Percentiles rank a stretch among this genome's conserved stretches.
Evolutionary conservation across 2,797 vertebrate species (phyloP).

Genomic region (Halcyon chelicuti): DNA sequence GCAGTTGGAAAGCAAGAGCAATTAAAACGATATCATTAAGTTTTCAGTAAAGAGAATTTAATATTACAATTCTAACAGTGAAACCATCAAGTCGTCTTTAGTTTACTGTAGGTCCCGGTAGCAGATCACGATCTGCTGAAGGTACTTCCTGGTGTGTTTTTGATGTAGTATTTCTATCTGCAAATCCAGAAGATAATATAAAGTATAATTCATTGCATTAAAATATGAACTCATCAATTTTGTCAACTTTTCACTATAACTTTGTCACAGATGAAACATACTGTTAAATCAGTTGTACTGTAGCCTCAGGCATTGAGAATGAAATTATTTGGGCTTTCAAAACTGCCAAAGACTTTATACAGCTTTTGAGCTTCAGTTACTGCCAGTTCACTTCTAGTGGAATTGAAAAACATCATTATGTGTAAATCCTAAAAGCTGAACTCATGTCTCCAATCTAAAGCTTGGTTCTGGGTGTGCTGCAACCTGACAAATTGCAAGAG

Average conservation of each 20-base stretch:
- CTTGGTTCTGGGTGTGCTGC: neutral
- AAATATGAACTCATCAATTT: neutral
- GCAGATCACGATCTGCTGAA: neutral
- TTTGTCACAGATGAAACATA: neutral
- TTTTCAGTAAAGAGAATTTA: neutral
- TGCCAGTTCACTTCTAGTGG: neutral
- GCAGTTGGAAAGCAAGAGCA: neutral
- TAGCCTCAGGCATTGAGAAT: neutral
- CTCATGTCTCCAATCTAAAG: neutral
- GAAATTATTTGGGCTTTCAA: neutral
- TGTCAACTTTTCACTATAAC: neutral
- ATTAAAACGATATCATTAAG: neutral
- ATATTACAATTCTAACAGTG: neutral
- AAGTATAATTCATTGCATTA: neutral
- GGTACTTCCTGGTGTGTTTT: neutral
- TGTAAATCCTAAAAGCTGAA: neutral
- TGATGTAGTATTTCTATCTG: neutral
- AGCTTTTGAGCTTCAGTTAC: neutral
- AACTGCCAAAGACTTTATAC: neutral
- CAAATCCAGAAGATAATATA: neutral
- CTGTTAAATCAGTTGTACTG: neutral
- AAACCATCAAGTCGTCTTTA: neutral
- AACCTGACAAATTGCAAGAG: neutral
- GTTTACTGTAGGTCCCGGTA: neutral
- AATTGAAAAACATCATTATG: neutral